A percentile compares a stretch with the other conserved stretches of the same genome.
Evolutionary conservation across 1,140 invertebrate genomes (phyloP).

Genomic region (Zelostemma sp.): DNA sequence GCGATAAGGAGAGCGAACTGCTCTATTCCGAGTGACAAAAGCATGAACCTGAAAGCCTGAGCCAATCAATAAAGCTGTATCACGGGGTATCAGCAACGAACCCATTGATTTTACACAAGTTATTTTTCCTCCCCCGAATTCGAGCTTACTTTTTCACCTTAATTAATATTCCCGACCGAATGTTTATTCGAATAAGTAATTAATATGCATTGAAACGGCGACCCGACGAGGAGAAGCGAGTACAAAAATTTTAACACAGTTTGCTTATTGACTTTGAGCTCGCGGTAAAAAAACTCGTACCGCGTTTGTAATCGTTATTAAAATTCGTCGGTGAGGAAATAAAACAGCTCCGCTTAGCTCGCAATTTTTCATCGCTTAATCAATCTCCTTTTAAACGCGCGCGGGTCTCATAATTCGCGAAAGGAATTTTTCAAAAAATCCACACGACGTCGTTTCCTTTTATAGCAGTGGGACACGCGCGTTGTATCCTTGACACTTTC

Average conservation of each 20-base stretch:
- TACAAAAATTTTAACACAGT: no score
- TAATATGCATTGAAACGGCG: neutral
- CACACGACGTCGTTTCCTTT: no score
- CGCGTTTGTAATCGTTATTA: neutral
- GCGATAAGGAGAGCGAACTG: conserved; percentile 39
- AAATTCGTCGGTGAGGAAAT: conserved; percentile 2
- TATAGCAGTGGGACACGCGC: no score
- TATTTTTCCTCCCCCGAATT: conserved; percentile 17
- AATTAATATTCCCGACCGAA: no score
- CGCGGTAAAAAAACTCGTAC: no score
- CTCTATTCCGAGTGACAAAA: conserved; percentile 40
- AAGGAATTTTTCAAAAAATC: no score
- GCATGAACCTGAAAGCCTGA: conserved; percentile 31
- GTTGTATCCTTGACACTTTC: conserved; percentile 36
- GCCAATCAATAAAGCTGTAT: conserved; percentile 46
- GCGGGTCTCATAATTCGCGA: neutral
- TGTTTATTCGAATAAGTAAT: conserved; percentile 3
- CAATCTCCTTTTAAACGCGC: no score
- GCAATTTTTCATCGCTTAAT: no score
- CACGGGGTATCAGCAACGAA: conserved; percentile 36
- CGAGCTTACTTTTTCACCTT: no score
- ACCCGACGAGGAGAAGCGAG: no score
- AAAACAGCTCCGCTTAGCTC: no score
- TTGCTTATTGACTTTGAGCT: no score
- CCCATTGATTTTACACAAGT: conserved; percentile 35